A percentile compares a stretch with the other conserved stretches of the same genome.
These are phyloP conservation scores for Idris sp. DNA, from an alignment of 1,140 invertebrate species.

Conservation along the genomic window DNA sequence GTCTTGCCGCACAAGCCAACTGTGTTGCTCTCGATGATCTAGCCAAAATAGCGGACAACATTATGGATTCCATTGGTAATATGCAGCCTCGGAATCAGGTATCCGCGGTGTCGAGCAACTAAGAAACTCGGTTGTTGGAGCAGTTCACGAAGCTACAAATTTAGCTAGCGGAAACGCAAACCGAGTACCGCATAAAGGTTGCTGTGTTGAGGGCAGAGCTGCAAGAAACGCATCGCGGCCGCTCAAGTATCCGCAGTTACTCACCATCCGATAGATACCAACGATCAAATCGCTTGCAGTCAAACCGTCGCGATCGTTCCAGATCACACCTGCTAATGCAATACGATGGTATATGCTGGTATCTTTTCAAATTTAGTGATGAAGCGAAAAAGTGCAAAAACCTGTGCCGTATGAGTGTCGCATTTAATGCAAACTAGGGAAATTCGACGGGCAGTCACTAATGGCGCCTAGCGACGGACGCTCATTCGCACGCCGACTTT, in stretches of 20 bases:
- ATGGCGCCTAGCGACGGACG: conserved; percentile 34
- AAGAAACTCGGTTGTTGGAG: not conserved
- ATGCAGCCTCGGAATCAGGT: not conserved
- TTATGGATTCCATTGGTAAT: not conserved
- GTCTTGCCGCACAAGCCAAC: not conserved
- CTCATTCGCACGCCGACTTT: conserved; percentile 9
- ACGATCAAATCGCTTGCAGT: too few species aligned
- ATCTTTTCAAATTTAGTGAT: not conserved
- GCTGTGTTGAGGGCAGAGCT: too few species aligned
- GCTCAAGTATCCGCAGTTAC: too few species aligned
- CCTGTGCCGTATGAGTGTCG: not conserved
- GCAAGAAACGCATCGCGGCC: too few species aligned
- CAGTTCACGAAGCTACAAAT: not conserved
- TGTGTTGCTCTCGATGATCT: not conserved
- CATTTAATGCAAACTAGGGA: conserved; percentile 7
- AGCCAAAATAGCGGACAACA: not conserved
- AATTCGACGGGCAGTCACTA: conserved; percentile 23
- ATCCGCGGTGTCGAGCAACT: not conserved
- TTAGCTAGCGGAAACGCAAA: not conserved
- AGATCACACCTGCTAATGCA: not conserved
- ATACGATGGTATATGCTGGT: conserved; percentile 30
- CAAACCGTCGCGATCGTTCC: conserved; percentile 6
- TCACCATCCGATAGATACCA: too few species aligned
- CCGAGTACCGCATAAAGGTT: not conserved
- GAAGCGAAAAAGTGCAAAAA: not conserved